A percentile compares a stretch with the other conserved stretches of the same genome.
These are phyloP conservation scores for Stichopus horrens DNA, from an alignment of 53 echinoderm and acorn worm species.

Conservation along the genomic window DNA sequence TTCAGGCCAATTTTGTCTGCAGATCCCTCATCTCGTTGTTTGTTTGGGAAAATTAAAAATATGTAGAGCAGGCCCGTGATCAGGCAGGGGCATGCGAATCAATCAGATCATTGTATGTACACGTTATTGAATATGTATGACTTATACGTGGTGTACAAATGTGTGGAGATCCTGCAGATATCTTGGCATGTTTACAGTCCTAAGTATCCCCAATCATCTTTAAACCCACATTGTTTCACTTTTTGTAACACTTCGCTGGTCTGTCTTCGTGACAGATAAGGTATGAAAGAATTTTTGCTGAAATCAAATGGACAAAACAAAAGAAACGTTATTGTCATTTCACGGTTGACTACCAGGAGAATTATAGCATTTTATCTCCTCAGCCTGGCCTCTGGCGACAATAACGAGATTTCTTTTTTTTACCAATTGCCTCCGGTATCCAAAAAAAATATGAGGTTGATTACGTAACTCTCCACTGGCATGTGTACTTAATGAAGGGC, in stretches of 20 bases:
- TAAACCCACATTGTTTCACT: no score
- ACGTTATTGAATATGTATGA: no score
- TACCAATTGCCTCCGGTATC: constrained; percentile 1
- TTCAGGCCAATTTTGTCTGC: constrained; percentile 2
- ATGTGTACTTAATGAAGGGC: neutral
- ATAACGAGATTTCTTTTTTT: neutral
- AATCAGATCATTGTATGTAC: no score
- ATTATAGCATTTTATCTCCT: neutral
- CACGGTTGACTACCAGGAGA: neutral
- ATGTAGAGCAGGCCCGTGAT: no score
- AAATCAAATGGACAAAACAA: neutral
- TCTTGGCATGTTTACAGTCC: no score
- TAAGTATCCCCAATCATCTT: no score
- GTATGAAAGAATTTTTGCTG: neutral
- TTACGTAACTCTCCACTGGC: neutral
- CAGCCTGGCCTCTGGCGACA: neutral
- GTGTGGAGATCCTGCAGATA: no score
- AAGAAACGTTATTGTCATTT: neutral
- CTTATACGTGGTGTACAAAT: no score
- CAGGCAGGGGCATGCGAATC: no score
- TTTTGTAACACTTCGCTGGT: neutral
- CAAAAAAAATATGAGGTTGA: constrained; percentile 1
- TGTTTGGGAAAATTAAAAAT: constrained; percentile 12
- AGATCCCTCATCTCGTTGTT: neutral
- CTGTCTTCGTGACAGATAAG: neutral